These are phyloP conservation scores for Zeus faber DNA, from an alignment of 2,113 vertebrate species.

Conservation along the genomic window DNA sequence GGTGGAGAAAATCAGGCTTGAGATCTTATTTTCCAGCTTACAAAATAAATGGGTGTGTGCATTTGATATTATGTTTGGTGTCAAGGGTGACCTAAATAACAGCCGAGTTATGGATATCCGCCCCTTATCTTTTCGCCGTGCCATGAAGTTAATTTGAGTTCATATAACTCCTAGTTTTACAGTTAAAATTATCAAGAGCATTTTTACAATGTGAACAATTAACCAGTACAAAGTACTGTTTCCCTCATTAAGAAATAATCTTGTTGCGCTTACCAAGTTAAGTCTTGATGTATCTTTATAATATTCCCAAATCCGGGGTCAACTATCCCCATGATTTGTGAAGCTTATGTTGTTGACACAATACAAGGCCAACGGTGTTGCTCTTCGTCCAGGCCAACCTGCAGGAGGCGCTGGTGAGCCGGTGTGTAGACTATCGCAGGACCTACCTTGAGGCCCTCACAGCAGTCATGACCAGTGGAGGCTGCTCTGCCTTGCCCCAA, in stretches of 20 bases:
- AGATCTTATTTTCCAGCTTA: conserved; percentile 8
- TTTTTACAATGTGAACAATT: too few species aligned
- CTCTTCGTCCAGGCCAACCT: conserved; percentile 73
- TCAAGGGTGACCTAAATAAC: conserved; percentile 9
- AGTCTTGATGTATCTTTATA: too few species aligned
- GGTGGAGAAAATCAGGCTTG: conserved; percentile 27
- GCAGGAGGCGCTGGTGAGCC: conserved; percentile 52
- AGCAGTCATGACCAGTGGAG: conserved; percentile 41
- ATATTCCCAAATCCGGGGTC: too few species aligned
- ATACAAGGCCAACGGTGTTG: background rate
- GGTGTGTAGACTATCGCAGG: conserved; percentile 68
- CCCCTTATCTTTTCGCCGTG: conserved; percentile 18
- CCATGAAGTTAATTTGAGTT: too few species aligned
- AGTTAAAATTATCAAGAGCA: too few species aligned
- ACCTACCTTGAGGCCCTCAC: conserved; percentile 77
- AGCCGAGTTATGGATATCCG: conserved; percentile 20
- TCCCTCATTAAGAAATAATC: background rate
- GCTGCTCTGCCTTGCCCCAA: conserved; percentile 6
- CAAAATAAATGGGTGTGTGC: conserved; percentile 21
- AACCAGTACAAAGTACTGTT: background rate
- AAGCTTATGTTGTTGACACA: background rate
- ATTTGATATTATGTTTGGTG: conserved; percentile 24
- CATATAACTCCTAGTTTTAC: too few species aligned
- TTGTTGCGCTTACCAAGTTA: background rate
- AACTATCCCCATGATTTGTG: background rate